Base-by-base conservation (phyloP, 2,888 invertebrate species). In the Drosophila melanosoma region DNA sequence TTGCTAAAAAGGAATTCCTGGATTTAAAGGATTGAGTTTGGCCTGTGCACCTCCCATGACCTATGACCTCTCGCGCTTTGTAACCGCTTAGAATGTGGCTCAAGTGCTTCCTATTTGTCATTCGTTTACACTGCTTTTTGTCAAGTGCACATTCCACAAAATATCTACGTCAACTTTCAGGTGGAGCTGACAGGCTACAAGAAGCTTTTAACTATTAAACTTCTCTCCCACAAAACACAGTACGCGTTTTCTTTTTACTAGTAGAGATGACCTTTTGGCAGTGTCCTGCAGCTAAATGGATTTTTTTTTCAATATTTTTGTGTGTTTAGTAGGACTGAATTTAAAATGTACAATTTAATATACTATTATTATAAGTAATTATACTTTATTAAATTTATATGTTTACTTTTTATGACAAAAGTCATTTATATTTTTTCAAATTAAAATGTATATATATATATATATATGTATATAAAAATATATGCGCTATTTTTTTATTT, bases 151-250 rank as follows among this genome's bases (percentile, higher is more conserved):
- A 69, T 33, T 29, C 68, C 68, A 49, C 35, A 42, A 49, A 40
- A 51, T 23, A 54, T 38, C 69, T 68, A 49, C 69, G 69, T 68
- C 69, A 68, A 49, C 49, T 40, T 40, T 69, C 49, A 56, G 68
- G 29, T 49, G 68, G 38, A 40, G 68, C 58, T 70, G 69, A 58
- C 60, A 70, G 52, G 32, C 38, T 58, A 20, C 26, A 38, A 57
- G n/a, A 51, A 35, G 58, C 35, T 57, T 51, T 57, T 10, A 56
- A 69, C 56, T 33, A 68, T 48, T 62, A 5, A 26, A 26, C 38
- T 68, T 36, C 26, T 12, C n/a, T 11, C 10, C 26, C 1, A n/a
- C 48, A 38, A 26, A n/a, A 48, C 45, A 56, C 8, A 33, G 15
- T 15, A 17, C n/a, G 11, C 20, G 12, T 51, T 10, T 40, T 49